Evolutionary conservation across 2,797 vertebrate genomes (phyloP).

Genomic region (Sciaenops ocellatus): DNA sequence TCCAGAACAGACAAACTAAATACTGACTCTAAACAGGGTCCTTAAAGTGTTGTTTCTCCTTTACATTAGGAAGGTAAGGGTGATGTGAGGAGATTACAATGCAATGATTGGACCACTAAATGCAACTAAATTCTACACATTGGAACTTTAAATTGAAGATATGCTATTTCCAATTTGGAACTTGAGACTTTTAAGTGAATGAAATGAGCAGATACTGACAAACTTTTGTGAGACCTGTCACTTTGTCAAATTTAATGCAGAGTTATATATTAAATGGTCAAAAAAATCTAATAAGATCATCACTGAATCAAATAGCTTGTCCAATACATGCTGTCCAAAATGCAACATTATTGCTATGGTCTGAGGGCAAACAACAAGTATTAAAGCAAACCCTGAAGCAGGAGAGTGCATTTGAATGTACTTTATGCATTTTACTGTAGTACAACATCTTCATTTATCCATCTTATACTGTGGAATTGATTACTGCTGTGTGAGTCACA

Average conservation of each 20-base stretch:
- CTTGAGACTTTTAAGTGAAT: too few relatives aligned
- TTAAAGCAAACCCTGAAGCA: not conserved
- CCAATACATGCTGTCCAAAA: not conserved
- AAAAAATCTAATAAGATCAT: not conserved
- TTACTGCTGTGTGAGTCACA: not conserved
- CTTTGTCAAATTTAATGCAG: not conserved
- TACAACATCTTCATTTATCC: slow-evolving; percentile 7
- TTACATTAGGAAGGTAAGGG: too few relatives aligned
- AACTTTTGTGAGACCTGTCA: not conserved
- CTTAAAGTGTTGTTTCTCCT: too few relatives aligned
- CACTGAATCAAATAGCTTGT: not conserved
- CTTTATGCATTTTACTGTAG: not conserved
- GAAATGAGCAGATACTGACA: not conserved
- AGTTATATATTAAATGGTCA: not conserved
- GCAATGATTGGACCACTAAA: too few relatives aligned
- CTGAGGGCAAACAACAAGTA: not conserved
- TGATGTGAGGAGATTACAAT: too few relatives aligned
- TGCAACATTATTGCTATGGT: not conserved
- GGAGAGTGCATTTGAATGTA: not conserved
- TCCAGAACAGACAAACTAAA: too few relatives aligned
- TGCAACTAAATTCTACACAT: too few relatives aligned
- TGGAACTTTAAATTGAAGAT: too few relatives aligned
- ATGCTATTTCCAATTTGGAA: too few relatives aligned
- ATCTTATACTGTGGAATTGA: not conserved
- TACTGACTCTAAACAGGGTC: too few relatives aligned